Conservation (phyloP, 2,797 vertebrate genomes). For the Crocidura indochinensis region DNA sequence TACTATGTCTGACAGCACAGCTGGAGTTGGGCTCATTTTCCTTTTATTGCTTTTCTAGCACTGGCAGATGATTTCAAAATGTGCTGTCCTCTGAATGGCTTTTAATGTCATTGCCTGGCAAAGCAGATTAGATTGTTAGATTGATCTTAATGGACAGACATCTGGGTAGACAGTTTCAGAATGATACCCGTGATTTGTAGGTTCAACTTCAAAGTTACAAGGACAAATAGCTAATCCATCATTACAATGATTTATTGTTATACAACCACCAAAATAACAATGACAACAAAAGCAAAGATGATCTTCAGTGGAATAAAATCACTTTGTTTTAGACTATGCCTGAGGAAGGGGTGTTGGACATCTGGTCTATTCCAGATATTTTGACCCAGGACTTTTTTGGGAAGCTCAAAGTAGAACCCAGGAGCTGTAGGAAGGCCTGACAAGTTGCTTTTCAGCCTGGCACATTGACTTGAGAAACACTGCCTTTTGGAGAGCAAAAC, state of each 20-base stretch:
- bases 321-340: neutral
- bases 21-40: neutral
- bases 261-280: neutral
- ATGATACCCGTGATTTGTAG: neutral
- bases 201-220: neutral
- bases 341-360: neutral
- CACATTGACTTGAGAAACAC: too few species aligned
- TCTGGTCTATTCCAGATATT: too few species aligned
- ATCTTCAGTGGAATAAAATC: neutral
- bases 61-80: neutral
- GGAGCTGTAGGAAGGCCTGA: too few species aligned
- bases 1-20: too few species aligned
- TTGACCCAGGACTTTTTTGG: too few species aligned
- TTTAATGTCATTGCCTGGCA: neutral
- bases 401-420: too few species aligned
- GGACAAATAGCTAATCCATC: neutral
- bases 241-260: neutral
- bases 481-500: too few species aligned
- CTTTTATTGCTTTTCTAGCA: constrained; percentile 15
- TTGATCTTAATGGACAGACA: neutral
- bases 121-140: neutral
- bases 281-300: neutral
- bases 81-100: neutral
- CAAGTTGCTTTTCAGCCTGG: too few species aligned
- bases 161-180: neutral